Percentiles rank a stretch among this genome's conserved stretches.
Evolutionary conservation across 2,888 invertebrate genomes (phyloP).

Genomic region (Anthrax anthrax): DNA sequence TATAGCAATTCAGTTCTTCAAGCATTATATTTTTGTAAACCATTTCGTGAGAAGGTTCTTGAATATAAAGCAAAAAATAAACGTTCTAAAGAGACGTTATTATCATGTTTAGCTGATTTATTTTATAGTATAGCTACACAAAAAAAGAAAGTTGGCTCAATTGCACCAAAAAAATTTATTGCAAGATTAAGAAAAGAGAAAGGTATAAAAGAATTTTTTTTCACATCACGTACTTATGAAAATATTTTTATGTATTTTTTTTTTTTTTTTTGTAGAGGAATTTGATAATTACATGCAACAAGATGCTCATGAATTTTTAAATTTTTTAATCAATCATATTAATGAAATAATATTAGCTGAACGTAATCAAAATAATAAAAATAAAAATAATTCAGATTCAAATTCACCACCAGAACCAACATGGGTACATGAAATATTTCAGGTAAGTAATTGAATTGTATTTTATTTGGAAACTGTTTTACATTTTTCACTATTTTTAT

Average conservation of each 20-base stretch:
- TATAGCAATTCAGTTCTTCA: slow-evolving; percentile 99
- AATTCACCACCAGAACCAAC: slow-evolving; percentile 65
- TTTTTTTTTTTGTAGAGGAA: slow-evolving; percentile 56
- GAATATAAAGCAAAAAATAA: slow-evolving; percentile 96
- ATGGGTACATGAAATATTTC: slow-evolving; percentile 99
- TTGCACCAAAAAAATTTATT: slow-evolving; percentile 99
- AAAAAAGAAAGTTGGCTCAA: slow-evolving; percentile 98
- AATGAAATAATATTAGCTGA: slow-evolving; percentile 92
- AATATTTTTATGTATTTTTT: too few species aligned
- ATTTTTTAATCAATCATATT: slow-evolving; percentile 96
- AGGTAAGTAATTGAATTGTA: slow-evolving; percentile 31
- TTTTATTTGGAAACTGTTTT: too few species aligned
- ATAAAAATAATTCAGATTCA: slow-evolving; percentile 6
- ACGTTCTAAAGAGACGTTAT: slow-evolving; percentile 88
- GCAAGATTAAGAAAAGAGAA: slow-evolving; percentile 96
- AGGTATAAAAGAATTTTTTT: slow-evolving; percentile 43
- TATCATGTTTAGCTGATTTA: slow-evolving; percentile 95
- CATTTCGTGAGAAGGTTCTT: slow-evolving; percentile 95
- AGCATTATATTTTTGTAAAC: slow-evolving; percentile 98
- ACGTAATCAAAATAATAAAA: slow-evolving; percentile 25
- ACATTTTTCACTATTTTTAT: too few species aligned
- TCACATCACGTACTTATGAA: too few species aligned
- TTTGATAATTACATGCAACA: slow-evolving; percentile 99
- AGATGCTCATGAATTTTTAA: slow-evolving; percentile 99
- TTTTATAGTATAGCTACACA: slow-evolving; percentile 99